phyloP scores from a whole-genome alignment of 2,888 invertebrate species.

The Craniophora ligustri region DNA sequence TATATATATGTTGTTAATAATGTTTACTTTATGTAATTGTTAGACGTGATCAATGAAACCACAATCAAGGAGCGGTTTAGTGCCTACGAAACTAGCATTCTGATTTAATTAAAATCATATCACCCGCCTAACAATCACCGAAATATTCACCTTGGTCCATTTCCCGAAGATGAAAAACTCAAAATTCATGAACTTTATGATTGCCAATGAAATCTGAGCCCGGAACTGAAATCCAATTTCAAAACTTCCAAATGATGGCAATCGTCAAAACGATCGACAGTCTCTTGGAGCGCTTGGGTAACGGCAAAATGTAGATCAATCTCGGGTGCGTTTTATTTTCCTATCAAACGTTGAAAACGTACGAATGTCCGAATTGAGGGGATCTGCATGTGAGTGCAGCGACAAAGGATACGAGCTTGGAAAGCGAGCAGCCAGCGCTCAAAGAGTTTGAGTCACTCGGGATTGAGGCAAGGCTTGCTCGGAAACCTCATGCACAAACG shows the following conservation, averaged over 20 bases:
- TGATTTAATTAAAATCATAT: constrained; percentile 6
- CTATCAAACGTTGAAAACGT: constrained; percentile 58
- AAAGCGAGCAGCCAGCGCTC: constrained; percentile 58
- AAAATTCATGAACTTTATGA: constrained; percentile 42
- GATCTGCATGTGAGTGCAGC: constrained; percentile 61
- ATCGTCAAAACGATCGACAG: constrained; percentile 47
- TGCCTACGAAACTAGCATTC: constrained; percentile 45
- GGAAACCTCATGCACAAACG: constrained; percentile 40
- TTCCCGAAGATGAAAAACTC: constrained; percentile 21
- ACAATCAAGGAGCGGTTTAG: constrained; percentile 62
- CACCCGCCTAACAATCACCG: constrained; percentile 16
- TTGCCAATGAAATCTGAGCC: constrained; percentile 43
- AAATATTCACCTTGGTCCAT: constrained; percentile 1
- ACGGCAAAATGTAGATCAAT: constrained; percentile 47
- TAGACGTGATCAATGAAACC: constrained; percentile 60
- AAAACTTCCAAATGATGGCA: constrained; percentile 47
- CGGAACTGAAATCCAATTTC: constrained; percentile 46
- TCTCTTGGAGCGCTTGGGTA: constrained; percentile 30
- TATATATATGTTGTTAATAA: constrained; percentile 21
- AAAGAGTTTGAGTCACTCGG: constrained; percentile 61
- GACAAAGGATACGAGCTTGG: constrained; percentile 58
- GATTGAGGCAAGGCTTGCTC: constrained; percentile 52
- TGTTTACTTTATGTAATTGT: constrained; percentile 47
- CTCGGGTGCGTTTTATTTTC: constrained; percentile 57
- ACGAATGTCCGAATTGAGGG: constrained; percentile 59